phyloP scores from a whole-genome alignment of 2,113 vertebrate species.

The Sylvia atricapilla region DNA sequence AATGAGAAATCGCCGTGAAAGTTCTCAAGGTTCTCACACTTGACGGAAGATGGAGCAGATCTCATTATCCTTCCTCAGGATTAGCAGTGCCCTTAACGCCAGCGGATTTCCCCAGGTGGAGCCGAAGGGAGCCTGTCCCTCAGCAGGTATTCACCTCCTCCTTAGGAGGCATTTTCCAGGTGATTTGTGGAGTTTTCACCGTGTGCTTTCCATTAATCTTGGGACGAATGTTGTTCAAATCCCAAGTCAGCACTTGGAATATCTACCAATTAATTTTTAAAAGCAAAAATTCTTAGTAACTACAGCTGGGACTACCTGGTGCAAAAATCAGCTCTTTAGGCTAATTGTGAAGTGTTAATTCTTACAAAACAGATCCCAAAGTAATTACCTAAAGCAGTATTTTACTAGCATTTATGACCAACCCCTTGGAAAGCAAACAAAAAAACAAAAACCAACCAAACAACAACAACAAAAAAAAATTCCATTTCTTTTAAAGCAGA shows the following conservation, averaged over 20 bases:
- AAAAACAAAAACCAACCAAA: too few relatives aligned
- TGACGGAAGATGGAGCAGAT: not conserved
- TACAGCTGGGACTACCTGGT: not conserved
- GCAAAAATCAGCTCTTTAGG: not conserved
- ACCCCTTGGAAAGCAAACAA: not conserved
- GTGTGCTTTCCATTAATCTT: conserved; percentile 11
- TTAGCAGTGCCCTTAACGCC: not conserved
- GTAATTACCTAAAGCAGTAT: not conserved
- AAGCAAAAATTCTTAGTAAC: not conserved
- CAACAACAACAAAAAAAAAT: not conserved
- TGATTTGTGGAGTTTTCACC: conserved; percentile 11
- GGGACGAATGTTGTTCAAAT: not conserved
- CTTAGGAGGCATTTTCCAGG: not conserved
- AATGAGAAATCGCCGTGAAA: conserved; percentile 28
- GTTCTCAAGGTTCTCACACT: conserved; percentile 1
- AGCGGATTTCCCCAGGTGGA: not conserved
- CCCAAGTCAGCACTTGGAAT: not conserved
- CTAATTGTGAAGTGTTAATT: not conserved
- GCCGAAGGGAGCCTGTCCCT: not conserved
- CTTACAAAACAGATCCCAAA: not conserved
- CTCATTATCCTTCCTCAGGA: not conserved
- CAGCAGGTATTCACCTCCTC: not conserved
- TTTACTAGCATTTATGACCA: not conserved
- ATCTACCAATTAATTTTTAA: not conserved
- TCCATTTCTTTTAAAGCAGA: not conserved